Conservation (phyloP, 2,113 vertebrate genomes). For the Scortum barcoo region DNA sequence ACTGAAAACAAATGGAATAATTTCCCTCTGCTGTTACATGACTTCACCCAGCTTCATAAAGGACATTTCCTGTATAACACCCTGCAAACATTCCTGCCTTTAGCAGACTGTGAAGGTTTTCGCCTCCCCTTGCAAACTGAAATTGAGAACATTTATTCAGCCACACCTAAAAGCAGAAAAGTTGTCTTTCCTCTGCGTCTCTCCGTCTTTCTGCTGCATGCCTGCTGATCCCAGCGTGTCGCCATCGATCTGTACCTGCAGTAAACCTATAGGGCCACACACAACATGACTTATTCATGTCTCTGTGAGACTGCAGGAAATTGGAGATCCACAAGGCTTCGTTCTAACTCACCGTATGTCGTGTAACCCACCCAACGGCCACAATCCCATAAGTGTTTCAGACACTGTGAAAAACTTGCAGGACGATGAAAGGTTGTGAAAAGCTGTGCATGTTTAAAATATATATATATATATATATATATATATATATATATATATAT, state of each 20-base stretch:
- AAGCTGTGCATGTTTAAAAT: background rate
- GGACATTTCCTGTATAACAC: background rate
- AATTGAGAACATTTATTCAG: background rate
- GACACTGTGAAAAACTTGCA: constrained; percentile 11
- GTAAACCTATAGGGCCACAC: constrained; percentile 58
- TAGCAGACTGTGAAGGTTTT: background rate
- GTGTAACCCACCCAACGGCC: constrained; percentile 19
- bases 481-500: background rate
- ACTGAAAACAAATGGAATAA: background rate
- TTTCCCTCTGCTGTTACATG: background rate
- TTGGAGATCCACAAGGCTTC: constrained; percentile 47
- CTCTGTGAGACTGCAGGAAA: constrained; percentile 61
- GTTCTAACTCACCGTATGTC: constrained; percentile 43
- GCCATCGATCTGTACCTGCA: constrained; percentile 24
- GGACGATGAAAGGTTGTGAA: background rate
- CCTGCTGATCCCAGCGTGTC: constrained; percentile 23
- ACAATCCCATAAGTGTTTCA: constrained; percentile 17
- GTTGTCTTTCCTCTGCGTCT: constrained; percentile 9
- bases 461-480: background rate
- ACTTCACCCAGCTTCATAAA: background rate
- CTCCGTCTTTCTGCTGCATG: constrained; percentile 13
- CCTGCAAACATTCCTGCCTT: background rate
- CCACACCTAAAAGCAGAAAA: constrained; percentile 14
- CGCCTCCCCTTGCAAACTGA: background rate
- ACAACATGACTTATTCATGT: constrained; percentile 75